Evolutionary conservation across 1,140 invertebrate species (phyloP).

Genomic region (Dendrolimus kikuchii): DNA sequence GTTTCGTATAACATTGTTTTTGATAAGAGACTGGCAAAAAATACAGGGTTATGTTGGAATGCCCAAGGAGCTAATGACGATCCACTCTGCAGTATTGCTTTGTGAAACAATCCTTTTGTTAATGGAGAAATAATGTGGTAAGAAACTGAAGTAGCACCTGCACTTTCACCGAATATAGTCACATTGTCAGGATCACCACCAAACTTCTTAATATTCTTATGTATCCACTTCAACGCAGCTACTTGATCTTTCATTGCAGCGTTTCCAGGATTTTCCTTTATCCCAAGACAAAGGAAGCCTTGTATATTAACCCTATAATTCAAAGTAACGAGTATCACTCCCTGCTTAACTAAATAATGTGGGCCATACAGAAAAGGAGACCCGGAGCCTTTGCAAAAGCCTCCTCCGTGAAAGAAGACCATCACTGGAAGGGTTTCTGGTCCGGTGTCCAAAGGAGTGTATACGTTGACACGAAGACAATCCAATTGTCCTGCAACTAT

Average conservation of each 20-base stretch:
- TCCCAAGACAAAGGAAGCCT: constrained; percentile 77
- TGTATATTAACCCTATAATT: constrained; percentile 79
- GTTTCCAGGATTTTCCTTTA: constrained; percentile 74
- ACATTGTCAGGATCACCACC: constrained; percentile 65
- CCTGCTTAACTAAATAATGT: constrained; percentile 76
- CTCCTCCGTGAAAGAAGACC: constrained; percentile 79
- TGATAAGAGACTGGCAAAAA: constrained; percentile 47
- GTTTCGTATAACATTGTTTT: constrained; percentile 50
- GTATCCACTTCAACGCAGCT: constrained; percentile 73
- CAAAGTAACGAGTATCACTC: constrained; percentile 78
- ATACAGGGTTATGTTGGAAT: constrained; percentile 51
- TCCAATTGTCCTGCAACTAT: constrained; percentile 54
- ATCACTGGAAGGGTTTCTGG: constrained; percentile 69
- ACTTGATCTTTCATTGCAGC: constrained; percentile 75
- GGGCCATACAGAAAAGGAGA: constrained; percentile 71
- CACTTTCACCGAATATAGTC: constrained; percentile 65
- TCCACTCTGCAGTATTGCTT: constrained; percentile 78
- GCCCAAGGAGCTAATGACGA: constrained; percentile 78
- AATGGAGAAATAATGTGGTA: constrained; percentile 52
- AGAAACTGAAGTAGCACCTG: constrained; percentile 59
- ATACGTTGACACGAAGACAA: constrained; percentile 69
- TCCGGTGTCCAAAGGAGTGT: constrained; percentile 40
- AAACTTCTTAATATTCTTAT: constrained; percentile 70
- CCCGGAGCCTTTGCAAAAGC: constrained; percentile 73
- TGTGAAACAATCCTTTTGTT: constrained; percentile 53